Evolutionary conservation across 2,113 vertebrate genomes (phyloP).

Genomic region (Tricholaema leucomelas): DNA sequence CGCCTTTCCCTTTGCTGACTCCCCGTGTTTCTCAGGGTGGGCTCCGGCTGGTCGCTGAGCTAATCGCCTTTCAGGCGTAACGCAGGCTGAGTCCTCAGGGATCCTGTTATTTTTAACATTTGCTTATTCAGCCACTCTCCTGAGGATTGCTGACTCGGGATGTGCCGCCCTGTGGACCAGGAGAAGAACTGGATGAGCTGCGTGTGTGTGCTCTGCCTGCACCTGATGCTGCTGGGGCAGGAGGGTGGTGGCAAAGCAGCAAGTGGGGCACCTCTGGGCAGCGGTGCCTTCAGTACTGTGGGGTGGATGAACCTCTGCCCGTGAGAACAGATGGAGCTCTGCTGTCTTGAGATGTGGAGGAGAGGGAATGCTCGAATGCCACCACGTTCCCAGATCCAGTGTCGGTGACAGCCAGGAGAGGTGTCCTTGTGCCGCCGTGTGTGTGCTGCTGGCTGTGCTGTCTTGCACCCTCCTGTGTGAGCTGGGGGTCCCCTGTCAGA

Average conservation of each 20-base stretch:
- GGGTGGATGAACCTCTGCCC: neutral
- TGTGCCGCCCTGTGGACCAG: neutral
- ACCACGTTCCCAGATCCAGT: no score
- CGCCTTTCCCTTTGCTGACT: constrained; percentile 5
- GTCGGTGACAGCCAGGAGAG: no score
- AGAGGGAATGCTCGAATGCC: no score
- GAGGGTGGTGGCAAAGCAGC: neutral
- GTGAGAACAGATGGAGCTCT: neutral
- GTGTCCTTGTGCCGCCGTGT: no score
- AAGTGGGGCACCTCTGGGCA: neutral
- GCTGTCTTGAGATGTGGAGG: neutral
- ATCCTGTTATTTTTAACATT: constrained; percentile 26
- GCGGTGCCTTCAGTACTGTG: neutral
- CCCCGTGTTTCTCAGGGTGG: neutral
- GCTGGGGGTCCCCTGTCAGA: no score
- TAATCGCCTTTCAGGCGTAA: neutral
- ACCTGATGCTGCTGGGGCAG: neutral
- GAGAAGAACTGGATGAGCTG: neutral
- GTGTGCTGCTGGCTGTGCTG: no score
- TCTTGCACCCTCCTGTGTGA: no score
- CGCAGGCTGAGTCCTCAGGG: neutral
- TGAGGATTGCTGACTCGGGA: neutral
- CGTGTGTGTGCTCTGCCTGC: neutral
- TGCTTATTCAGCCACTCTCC: neutral
- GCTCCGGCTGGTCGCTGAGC: neutral